Percentiles rank a stretch among this genome's conserved stretches.
Conservation (phyloP, 2,113 vertebrate genomes). For the Calidris pygmaea region DNA sequence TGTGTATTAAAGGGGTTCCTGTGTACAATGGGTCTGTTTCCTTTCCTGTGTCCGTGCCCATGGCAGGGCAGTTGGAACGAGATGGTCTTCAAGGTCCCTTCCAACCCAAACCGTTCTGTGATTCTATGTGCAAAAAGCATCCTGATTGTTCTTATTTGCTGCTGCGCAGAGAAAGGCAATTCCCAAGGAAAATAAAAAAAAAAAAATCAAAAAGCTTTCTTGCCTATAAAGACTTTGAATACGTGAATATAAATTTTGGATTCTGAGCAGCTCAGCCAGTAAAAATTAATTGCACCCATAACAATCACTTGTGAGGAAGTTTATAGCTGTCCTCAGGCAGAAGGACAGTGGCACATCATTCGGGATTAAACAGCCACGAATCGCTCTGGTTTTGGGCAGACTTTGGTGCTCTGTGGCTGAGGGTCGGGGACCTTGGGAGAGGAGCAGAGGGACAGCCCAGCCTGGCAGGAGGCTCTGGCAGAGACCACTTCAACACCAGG, state of each 20-base stretch:
- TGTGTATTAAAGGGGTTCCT: neutral
- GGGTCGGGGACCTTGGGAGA: fast-evolving
- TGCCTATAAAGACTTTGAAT: neutral
- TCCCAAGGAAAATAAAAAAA: neutral
- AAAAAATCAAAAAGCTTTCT: neutral
- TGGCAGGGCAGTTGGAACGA: neutral
- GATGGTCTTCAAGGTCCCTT: neutral
- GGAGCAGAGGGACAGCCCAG: fast-evolving
- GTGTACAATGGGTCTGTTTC: neutral
- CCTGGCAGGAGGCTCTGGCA: neutral
- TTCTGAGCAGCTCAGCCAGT: neutral
- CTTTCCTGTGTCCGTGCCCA: neutral
- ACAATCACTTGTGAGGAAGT: neutral
- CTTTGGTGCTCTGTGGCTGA: too few relatives aligned
- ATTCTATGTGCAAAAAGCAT: neutral
- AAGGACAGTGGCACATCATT: fast-evolving
- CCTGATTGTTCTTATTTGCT: neutral
- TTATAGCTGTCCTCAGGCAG: neutral
- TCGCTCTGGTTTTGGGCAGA: neutral
- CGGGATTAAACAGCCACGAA: fast-evolving
- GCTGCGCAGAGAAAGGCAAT: neutral
- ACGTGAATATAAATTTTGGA: neutral
- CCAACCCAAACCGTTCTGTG: neutral
- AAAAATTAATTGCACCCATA: neutral
- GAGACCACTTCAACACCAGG: neutral